Base-by-base conservation (phyloP, 2,888 invertebrate species). In the Habrosyne pyritoides region DNA sequence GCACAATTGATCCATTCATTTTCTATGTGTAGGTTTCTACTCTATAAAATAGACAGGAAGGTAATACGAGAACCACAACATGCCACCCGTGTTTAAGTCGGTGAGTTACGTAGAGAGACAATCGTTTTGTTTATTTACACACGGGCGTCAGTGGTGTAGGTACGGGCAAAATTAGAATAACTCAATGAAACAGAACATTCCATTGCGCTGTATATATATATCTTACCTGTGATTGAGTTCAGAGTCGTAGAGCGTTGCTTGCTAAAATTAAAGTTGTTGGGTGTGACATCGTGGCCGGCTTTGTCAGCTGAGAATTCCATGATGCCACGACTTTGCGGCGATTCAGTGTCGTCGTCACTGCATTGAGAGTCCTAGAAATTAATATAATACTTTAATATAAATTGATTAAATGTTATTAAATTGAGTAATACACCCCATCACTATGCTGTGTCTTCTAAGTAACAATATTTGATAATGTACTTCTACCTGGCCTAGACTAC, bases 211-310 rank as follows among this genome's bases (percentile, higher is more conserved):
- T 5, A 53, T 24, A 51, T 36, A 22, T 47, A 53, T 51, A 33
- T 64, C 75, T 78, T 70, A 96, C 96, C 96, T 80, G 96, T 95
- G 69, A 96, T 96, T 21, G 96, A 96, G 84, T 96, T 96, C 60
- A 96, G 91, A 0, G 96, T 95, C 12, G 95, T 95, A 61, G 95
- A 95, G 66, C 95, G 89, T 68, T 95, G 94, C 76, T 95, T 95
- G 68, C 94, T 94, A 77, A 96, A 97, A 77, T 96, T 95, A 69
- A 96, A 94, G 84, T 97, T 97, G 64, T 97, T 94, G 0, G 97
- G 97, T 1, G 97, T 97, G 55, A 97, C 96, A 79, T 98, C 97
- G 76, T 95, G 95, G 0, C 97, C 97, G 0, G 97, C 97, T 81
- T 97, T 97, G 64, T 96, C 96, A 0, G 98, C 96, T 22, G 96